Evolutionary conservation across 2,113 vertebrate species (phyloP), one percentile per base, ranked within the genome.

Genomic region (Lasiurus borealis): DNA sequence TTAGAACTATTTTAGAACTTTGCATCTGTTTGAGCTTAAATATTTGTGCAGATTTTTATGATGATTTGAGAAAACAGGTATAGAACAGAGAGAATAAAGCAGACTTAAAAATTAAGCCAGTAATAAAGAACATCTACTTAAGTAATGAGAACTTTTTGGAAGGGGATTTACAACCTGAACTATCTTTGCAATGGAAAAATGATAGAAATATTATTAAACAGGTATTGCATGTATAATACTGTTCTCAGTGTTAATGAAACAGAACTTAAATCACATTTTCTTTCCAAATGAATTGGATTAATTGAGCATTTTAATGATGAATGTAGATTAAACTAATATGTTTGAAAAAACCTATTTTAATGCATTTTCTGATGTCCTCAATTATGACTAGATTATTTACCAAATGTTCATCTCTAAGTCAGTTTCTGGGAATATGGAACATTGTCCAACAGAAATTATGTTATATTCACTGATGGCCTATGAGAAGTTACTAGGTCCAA

Each of bases 121-220:
- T 57, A 92, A 89, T 92, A 75, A 84, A 82, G 77, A 92, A 78
- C 23, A 77, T 82, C 59, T 90, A 68, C 57, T 77, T 93, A 75
- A 59, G 54, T 31, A 76, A 86, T 48, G n/a, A 84, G 50, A 92
- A 57, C 23, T 68, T 34, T 11, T 54, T 16, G 27, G 21, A 52
- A 76, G 16, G 46, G 50, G 14, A 90, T 52, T 88, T 94, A 66
- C n/a, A 76, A 69, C 25, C 69, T 81, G 16, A 93, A 14, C n/a
- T 87, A 73, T 54, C 19, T 80, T 94, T 25, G 13, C 36, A 88
- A 69, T 94, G 66, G 95, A 91, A 91, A 71, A 93, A 46, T 90
- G 21, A 84, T 57, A 73, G 34, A 14, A 76, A 73, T 73, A 27
- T 57, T 85, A 57, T 73, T 82, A 77, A 97, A 93, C 16, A 68